Evolutionary conservation across 2,888 invertebrate genomes (phyloP).

Genomic region (Leucania comma): DNA sequence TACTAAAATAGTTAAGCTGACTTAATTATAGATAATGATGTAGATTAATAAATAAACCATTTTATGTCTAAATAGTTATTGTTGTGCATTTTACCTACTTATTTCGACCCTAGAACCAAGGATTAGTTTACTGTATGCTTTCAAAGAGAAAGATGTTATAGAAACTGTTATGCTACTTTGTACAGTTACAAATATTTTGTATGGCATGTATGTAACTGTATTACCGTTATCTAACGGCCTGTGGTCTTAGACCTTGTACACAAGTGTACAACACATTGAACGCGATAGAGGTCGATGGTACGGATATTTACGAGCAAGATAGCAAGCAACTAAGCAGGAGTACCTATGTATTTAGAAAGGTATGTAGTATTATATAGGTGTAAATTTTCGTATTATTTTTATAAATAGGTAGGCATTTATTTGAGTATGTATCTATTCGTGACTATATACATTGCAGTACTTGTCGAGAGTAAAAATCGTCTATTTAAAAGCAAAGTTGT

Average conservation of each 20-base stretch:
- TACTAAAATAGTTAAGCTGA: conserved; percentile 56
- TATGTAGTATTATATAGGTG: conserved; percentile 54
- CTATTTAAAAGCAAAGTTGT: not conserved
- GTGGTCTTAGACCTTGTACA: conserved; percentile 31
- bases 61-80: conserved; percentile 51
- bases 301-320: conserved; percentile 48
- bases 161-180: conserved; percentile 9
- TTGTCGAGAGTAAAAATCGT: conserved; percentile 12
- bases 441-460: conserved; percentile 51
- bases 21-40: conserved; percentile 49
- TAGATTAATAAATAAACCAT: conserved; percentile 52
- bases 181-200: conserved; percentile 22
- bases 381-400: conserved; percentile 41
- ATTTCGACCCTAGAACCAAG: conserved; percentile 51
- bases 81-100: conserved; percentile 52
- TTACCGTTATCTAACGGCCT: conserved; percentile 37
- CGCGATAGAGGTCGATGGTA: conserved; percentile 42
- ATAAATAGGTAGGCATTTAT: conserved; percentile 49
- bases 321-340: conserved; percentile 47
- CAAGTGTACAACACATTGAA: conserved; percentile 30
- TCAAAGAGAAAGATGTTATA: conserved; percentile 12
- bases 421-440: conserved; percentile 35
- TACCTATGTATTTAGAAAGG: conserved; percentile 60
- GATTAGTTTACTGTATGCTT: conserved; percentile 11
- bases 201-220: conserved; percentile 23